Percentiles rank a stretch among this genome's conserved stretches.
phyloP scores from a whole-genome alignment of 2,888 invertebrate species.

The Helicoverpa assulta region DNA sequence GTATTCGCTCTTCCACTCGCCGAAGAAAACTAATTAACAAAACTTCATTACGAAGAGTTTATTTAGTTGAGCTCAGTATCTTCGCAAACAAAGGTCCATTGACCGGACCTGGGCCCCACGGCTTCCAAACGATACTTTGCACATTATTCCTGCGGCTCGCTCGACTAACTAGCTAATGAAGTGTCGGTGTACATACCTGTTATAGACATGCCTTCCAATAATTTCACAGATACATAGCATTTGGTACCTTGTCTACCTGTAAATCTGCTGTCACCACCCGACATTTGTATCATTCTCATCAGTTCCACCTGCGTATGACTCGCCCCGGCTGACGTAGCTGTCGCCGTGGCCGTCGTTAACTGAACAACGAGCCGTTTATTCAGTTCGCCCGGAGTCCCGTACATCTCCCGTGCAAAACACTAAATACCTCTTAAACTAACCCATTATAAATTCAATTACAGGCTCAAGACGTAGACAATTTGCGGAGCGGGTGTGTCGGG shows the following conservation, averaged over 20 bases:
- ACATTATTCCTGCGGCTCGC: background rate
- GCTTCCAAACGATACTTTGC: constrained; percentile 5
- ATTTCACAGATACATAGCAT: too few species aligned
- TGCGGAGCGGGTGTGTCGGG: constrained; percentile 71
- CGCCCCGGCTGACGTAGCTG: background rate
- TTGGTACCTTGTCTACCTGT: background rate
- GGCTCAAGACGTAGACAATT: constrained; percentile 84
- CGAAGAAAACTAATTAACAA: constrained; percentile 66
- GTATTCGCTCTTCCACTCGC: constrained; percentile 50
- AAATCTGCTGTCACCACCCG: background rate
- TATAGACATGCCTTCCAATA: too few species aligned
- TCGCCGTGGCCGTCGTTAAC: constrained; percentile 26
- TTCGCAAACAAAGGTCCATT: constrained; percentile 50
- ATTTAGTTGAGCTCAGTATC: constrained; percentile 52
- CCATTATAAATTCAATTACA: constrained; percentile 89
- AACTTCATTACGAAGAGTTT: constrained; percentile 63
- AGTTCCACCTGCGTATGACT: constrained; percentile 4
- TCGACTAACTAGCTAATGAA: background rate
- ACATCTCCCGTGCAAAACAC: constrained; percentile 72
- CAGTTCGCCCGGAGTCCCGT: constrained; percentile 49
- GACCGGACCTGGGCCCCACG: constrained; percentile 19
- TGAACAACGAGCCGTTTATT: constrained; percentile 55
- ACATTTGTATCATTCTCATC: constrained; percentile 19
- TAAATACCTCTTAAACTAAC: constrained; percentile 86
- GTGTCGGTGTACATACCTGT: background rate